A percentile compares a stretch with the other conserved stretches of the same genome.
phyloP scores from a whole-genome alignment of 2,797 vertebrate genomes.

The Malacoctenus gilli region DNA sequence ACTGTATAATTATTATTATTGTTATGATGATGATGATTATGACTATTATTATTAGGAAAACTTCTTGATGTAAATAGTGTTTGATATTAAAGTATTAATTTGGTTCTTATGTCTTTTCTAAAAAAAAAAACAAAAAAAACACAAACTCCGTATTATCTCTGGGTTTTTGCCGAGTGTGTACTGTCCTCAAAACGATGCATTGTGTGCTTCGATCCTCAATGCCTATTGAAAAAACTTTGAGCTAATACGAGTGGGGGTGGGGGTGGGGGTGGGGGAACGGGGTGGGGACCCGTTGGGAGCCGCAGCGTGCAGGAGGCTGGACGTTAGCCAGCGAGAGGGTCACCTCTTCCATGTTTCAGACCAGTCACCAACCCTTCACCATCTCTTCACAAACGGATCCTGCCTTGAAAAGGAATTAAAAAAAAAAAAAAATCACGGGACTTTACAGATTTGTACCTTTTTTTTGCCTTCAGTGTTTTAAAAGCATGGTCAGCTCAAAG shows the following conservation, averaged over 20 bases:
- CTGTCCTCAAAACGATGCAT: conserved; percentile 74
- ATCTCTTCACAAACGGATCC: conserved; percentile 68
- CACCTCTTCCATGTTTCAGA: conserved; percentile 71
- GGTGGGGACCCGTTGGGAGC: conserved; percentile 68
- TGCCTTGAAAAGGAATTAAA: conserved; percentile 59
- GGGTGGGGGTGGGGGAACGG: too few species aligned
- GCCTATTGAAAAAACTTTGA: conserved; percentile 83
- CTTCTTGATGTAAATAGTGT: conserved; percentile 99
- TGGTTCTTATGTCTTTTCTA: conserved; percentile 99
- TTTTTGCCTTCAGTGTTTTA: conserved; percentile 62
- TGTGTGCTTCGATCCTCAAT: conserved; percentile 79
- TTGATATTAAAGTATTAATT: conserved; percentile 99
- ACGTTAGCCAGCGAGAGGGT: conserved; percentile 65
- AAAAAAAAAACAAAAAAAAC: conserved; percentile 53
- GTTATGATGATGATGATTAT: conserved; percentile 73
- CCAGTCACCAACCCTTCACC: conserved; percentile 64
- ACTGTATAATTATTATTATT: conserved; percentile 87
- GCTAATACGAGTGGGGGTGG: conserved; percentile 74
- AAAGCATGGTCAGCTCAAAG: conserved; percentile 65
- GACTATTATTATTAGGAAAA: conserved; percentile 88
- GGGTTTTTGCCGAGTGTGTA: conserved; percentile 85
- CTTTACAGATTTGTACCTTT: conserved; percentile 58
- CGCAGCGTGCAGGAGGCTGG: conserved; percentile 62
- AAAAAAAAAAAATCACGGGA: conserved; percentile 57
- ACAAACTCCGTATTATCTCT: conserved; percentile 90